Base-by-base conservation (phyloP, 2,797 vertebrate species). In the Podargus strigoides region DNA sequence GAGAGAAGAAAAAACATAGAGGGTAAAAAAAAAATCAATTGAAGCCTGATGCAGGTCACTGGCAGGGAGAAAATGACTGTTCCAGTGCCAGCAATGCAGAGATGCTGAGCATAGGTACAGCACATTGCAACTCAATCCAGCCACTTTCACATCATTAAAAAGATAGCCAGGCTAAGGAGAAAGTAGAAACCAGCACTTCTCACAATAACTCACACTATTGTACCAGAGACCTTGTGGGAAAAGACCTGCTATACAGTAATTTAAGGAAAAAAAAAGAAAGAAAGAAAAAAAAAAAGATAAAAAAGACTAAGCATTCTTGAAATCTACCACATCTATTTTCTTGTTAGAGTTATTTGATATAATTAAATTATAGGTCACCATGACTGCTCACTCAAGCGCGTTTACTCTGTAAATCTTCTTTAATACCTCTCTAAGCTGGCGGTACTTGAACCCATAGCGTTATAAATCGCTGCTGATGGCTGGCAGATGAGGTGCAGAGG, bases 141-240 rank as follows among this genome's bases (percentile, higher is more conserved):
- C 36, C 95, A 89, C 70, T 95, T 93, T 94, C 42, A 90, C 89
- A 89, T 90, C 92, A 96, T 95, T 97, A 94, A 93, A 95, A 97
- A 96, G 92, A 95, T 53, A 97, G 88, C 89, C 75, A 79, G 64
- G 88, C 47, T 63, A 91, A 95, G 75, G 78, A 95, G 90, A 95
- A 94, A 82, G 79, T 23, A 88, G 76, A 92, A 95, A 89, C 39
- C 85, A 96, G 68, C 81, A 76, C 36, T 95, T 96, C n/a, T 22
- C 39, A 68, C 62, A 96, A 70, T 91, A 95, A 90, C 50, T 87
- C 91, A 92, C 94, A 87, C 69, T 79, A 68, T 26, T 90, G 74
- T 89, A 87, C 92, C 2, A 4, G 63, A 89, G 80, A 70, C 49
- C 78, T 89, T 90, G 80, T 59, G n/a, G 19, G 93, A 77, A 55